Percentiles rank a stretch among this genome's conserved stretches.
These are phyloP conservation scores for Drosophila formosana DNA, from an alignment of 2,888 invertebrate species.

Conservation along the genomic window DNA sequence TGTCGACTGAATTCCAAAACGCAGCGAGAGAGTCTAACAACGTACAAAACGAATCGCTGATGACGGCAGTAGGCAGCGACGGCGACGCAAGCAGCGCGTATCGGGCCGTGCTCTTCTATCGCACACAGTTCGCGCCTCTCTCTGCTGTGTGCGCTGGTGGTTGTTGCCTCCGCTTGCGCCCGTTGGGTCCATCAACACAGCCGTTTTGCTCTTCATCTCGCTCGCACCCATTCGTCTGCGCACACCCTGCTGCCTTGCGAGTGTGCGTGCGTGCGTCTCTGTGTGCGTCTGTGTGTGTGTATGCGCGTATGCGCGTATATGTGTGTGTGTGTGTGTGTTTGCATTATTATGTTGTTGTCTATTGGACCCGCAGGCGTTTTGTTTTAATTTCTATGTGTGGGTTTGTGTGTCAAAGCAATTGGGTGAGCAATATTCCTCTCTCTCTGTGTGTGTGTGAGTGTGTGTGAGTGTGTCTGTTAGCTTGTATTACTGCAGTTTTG, in stretches of 20 bases:
- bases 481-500: constrained; percentile 25
- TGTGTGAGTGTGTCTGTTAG: constrained; percentile 40
- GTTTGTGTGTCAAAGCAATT: constrained; percentile 79
- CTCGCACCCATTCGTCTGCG: constrained; percentile 36
- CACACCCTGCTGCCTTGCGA: constrained; percentile 6
- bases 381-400: constrained; percentile 78
- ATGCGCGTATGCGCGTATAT: no score
- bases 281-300: no score
- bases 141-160: constrained; percentile 25
- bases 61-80: constrained; percentile 57
- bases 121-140: constrained; percentile 5
- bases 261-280: background rate
- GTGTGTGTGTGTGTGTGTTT: background rate
- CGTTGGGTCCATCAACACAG: constrained; percentile 28
- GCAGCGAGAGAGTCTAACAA: constrained; percentile 82
- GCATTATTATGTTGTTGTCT: constrained; percentile 28
- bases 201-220: constrained; percentile 43
- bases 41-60: constrained; percentile 78
- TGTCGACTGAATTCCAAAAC: constrained; percentile 84
- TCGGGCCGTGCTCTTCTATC: constrained; percentile 64
- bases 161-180: constrained; percentile 44
- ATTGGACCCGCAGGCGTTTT: constrained; percentile 68
- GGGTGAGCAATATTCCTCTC: constrained; percentile 54
- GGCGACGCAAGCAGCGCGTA: constrained; percentile 40
- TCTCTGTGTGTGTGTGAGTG: constrained; percentile 6